Evolutionary conservation across 92 coral and sea anemone species (phyloP), one percentile per base, ranked within the genome.

Genomic region (Zoanthus sociatus): DNA sequence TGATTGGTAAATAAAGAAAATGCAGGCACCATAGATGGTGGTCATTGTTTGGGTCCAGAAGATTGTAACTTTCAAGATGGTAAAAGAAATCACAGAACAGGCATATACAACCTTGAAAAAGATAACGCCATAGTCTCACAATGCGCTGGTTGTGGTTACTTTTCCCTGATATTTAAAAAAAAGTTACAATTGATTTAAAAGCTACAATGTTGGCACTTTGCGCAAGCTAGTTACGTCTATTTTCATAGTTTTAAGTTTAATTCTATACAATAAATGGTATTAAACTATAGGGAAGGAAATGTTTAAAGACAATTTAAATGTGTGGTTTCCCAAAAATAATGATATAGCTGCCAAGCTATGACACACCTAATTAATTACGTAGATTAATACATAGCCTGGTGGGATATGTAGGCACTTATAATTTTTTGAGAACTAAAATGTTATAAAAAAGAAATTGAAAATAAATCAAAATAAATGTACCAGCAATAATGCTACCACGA

Each of bases 401-500:
- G 58, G 58, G 0, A 3, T 1, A 9, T 53, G 58, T 53, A 53
- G 58, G 4, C 6, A 53, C 6, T 53, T 3, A 53, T 53, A 3
- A 53, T 53, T 53, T 53, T 53, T 9, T 53, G 58, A 53, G 58
- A 53, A 53, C 14, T 9, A 9, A 53, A 53, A 53, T 1, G 1
- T 53, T 53, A 9, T 53, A 53, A 54, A 54, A 54, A 54, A 54
- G 60, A 8, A 54, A 54, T 54, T 53, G 1, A 33, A 33, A 33
- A 3, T 10, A 54, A 54, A 54, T 26, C 26, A 26, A 26, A 45
- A n/a, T 12, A 10, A 4, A 37, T 7, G 7, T 54, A 63, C 89
- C 90, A 9, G 86, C 78, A 33, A 87, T 87, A 7, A 66, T 54
- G 73, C 90, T 87, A 1, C 86, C 90, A 10, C 90, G 67, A 3